Conservation (phyloP, 2,797 vertebrate genomes). For the Lagocephalus sceleratus region DNA sequence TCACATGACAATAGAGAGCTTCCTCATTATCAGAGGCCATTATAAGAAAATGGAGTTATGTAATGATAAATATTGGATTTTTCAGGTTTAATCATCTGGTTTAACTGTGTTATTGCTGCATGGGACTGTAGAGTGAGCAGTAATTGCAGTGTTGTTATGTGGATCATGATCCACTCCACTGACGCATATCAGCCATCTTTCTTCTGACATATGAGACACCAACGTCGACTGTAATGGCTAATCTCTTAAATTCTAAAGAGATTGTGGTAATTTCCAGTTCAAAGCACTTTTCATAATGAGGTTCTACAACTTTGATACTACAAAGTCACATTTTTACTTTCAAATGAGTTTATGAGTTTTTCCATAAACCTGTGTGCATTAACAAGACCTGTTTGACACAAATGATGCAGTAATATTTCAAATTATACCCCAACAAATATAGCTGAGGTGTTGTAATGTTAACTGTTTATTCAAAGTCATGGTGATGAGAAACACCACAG, state of each 20-base stretch:
- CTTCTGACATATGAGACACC: slow-evolving; percentile 1
- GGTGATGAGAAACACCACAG: no score
- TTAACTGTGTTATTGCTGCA: slow-evolving; percentile 62
- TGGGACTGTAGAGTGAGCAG: slow-evolving; percentile 59
- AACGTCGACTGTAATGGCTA: slow-evolving; percentile 2
- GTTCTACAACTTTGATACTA: no score
- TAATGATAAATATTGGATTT: slow-evolving; percentile 75
- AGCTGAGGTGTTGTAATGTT: no score
- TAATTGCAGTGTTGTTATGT: slow-evolving; percentile 59
- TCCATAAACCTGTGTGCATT: no score
- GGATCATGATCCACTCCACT: slow-evolving; percentile 30
- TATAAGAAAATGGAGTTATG: slow-evolving; percentile 77
- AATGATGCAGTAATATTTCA: no score
- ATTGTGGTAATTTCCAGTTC: no score
- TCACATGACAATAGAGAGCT: slow-evolving; percentile 59
- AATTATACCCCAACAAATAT: no score
- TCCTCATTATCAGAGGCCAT: slow-evolving; percentile 79
- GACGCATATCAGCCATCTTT: slow-evolving; percentile 10
- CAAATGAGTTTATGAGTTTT: no score
- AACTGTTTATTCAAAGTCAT: no score
- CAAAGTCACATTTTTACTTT: no score
- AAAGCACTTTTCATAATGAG: no score
- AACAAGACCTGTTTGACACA: no score
- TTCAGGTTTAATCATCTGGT: slow-evolving; percentile 59
- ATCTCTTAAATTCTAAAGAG: slow-evolving; percentile 9